A percentile compares a stretch with the other conserved stretches of the same genome.
Conservation (phyloP, 2,888 invertebrate species). For the Drosophila rubida region DNA sequence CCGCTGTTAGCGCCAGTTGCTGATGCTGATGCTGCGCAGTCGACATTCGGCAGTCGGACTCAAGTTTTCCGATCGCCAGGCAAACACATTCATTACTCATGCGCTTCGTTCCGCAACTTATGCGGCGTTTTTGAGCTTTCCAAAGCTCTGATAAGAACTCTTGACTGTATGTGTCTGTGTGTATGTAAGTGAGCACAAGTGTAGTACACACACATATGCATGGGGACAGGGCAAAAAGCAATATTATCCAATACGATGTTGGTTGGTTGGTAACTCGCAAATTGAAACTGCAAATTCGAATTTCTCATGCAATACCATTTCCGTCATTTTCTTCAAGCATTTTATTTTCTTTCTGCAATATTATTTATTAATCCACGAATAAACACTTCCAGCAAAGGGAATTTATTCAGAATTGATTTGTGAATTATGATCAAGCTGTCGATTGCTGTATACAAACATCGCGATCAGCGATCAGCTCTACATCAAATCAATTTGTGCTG, state of each 20-base stretch:
- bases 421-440: not conserved
- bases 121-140: constrained; percentile 40
- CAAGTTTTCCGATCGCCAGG: constrained; percentile 17
- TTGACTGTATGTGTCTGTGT: not conserved
- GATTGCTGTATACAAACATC: not conserved
- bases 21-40: constrained; percentile 56
- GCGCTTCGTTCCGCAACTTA: constrained; percentile 30
- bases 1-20: constrained; percentile 24
- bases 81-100: constrained; percentile 49
- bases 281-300: not conserved
- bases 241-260: not conserved
- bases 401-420: constrained; percentile 1
- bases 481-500: constrained; percentile 1
- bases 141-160: constrained; percentile 36
- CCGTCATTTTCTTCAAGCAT: not conserved
- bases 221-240: not conserved
- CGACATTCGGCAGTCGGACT: constrained; percentile 10
- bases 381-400: not conserved
- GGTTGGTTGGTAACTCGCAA: not conserved
- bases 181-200: constrained; percentile 5
- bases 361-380: not conserved
- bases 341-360: not conserved
- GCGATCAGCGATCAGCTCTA: not conserved
- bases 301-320: not conserved
- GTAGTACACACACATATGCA: not conserved